Percentiles rank a stretch among this genome's conserved stretches.
Evolutionary conservation across 2,888 invertebrate species (phyloP).

Genomic region (Antheraea yamamai): DNA sequence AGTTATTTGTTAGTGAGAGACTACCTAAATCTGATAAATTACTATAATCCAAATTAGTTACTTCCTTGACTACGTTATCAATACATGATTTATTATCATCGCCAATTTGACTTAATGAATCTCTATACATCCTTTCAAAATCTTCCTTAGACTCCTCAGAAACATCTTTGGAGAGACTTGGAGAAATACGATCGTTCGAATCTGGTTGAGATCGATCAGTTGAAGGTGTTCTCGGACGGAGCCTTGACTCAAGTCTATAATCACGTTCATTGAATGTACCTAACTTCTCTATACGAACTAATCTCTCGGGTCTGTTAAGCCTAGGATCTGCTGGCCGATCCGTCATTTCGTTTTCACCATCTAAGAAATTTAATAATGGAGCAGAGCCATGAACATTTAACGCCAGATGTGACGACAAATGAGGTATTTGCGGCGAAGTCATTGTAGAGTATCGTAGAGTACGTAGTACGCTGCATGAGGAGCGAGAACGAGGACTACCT

Average conservation of each 20-base stretch:
- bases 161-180: slow-evolving; percentile 2
- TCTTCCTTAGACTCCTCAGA: slow-evolving; percentile 51
- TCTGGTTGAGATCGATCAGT: slow-evolving; percentile 47
- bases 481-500: slow-evolving; percentile 68
- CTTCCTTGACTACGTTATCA: slow-evolving; percentile 31
- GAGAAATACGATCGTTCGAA: slow-evolving; percentile 40
- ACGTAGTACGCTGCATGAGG: slow-evolving; percentile 67
- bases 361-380: slow-evolving; percentile 7
- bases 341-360: slow-evolving; percentile 17
- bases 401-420: slow-evolving; percentile 17
- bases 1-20: background rate
- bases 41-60: slow-evolving; percentile 23
- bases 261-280: slow-evolving; percentile 53
- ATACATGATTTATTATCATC: slow-evolving; percentile 30
- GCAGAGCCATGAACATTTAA: slow-evolving; percentile 11
- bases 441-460: slow-evolving; percentile 89
- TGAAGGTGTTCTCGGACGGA: slow-evolving; percentile 82
- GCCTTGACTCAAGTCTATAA: slow-evolving; percentile 45
- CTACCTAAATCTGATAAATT: slow-evolving; percentile 27
- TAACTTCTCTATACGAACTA: slow-evolving; percentile 41
- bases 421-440: slow-evolving; percentile 83
- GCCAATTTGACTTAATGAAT: slow-evolving; percentile 34
- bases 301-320: slow-evolving; percentile 47
- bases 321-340: slow-evolving; percentile 48
- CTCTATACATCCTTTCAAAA: slow-evolving; percentile 35